A percentile compares a stretch with the other conserved stretches of the same genome.
Evolutionary conservation across 2,113 vertebrate genomes (phyloP).

Genomic region (Otolemur garnettii): DNA sequence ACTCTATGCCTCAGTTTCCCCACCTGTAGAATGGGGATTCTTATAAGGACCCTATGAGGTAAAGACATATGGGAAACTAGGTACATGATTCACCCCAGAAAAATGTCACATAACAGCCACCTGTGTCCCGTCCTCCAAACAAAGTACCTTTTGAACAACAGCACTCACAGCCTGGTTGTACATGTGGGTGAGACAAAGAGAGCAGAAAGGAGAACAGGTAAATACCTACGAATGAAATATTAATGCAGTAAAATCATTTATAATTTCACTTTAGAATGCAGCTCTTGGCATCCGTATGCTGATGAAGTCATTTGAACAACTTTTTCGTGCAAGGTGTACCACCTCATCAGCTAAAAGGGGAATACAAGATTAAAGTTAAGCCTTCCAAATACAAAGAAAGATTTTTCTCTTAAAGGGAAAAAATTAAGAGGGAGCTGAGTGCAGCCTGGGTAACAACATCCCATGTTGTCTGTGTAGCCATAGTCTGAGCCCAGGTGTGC

Average conservation of each 20-base stretch:
- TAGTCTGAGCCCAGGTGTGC: not conserved
- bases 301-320: fast-evolving
- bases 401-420: not conserved
- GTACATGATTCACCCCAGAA: fast-evolving
- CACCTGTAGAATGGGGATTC: not conserved
- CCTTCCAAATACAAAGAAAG: not conserved
- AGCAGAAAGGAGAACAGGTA: not conserved
- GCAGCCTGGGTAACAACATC: no score
- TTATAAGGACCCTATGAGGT: no score
- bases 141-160: fast-evolving
- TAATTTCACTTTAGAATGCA: not conserved
- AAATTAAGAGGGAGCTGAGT: not conserved
- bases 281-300: fast-evolving
- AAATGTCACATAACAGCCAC: not conserved
- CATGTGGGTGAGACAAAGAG: not conserved
- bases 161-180: no score
- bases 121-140: not conserved
- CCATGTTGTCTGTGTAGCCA: not conserved
- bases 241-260: not conserved
- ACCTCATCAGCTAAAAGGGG: not conserved
- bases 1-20: not conserved
- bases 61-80: fast-evolving
- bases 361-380: not conserved
- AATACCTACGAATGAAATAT: not conserved
- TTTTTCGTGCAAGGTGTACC: not conserved